These are phyloP conservation scores for Drosophila tsacasi DNA, from an alignment of 1,140 invertebrate species.

Conservation along the genomic window DNA sequence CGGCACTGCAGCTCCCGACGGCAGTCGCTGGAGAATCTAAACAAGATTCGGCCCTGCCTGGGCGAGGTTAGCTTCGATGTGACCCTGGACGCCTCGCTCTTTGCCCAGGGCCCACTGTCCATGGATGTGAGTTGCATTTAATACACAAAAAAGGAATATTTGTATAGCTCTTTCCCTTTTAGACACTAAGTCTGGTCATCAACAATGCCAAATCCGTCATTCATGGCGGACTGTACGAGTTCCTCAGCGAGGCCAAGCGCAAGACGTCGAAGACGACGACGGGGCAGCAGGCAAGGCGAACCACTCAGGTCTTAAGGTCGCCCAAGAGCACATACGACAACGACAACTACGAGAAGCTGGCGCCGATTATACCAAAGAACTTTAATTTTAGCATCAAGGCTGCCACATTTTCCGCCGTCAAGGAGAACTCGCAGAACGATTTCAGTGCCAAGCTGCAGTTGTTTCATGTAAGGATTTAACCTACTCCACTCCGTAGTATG, in stretches of 20 bases:
- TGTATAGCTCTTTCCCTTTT: conserved; percentile 53
- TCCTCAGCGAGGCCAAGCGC: conserved; percentile 86
- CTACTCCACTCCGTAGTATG: background rate
- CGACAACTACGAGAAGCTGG: conserved; percentile 86
- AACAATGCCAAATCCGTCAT: conserved; percentile 89
- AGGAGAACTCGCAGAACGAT: conserved; percentile 87
- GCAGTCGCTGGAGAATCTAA: conserved; percentile 78
- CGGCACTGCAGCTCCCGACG: conserved; percentile 82
- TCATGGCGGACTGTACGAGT: conserved; percentile 89
- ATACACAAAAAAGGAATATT: background rate
- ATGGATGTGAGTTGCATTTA: conserved; percentile 88
- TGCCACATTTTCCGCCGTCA: conserved; percentile 89
- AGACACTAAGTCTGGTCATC: conserved; percentile 91
- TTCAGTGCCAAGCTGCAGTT: conserved; percentile 87
- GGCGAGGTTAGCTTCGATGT: conserved; percentile 90
- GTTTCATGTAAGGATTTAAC: conserved; percentile 50
- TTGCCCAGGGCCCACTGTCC: conserved; percentile 91
- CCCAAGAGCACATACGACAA: conserved; percentile 65
- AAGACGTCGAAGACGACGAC: conserved; percentile 70
- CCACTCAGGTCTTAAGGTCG: conserved; percentile 17
- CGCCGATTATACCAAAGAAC: conserved; percentile 92
- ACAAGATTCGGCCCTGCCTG: conserved; percentile 87
- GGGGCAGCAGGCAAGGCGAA: conserved; percentile 40
- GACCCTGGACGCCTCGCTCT: conserved; percentile 90
- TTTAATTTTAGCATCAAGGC: conserved; percentile 90